A percentile compares a stretch with the other conserved stretches of the same genome.
Conservation (phyloP, 2,113 vertebrate species). For the Sorex araneus region DNA sequence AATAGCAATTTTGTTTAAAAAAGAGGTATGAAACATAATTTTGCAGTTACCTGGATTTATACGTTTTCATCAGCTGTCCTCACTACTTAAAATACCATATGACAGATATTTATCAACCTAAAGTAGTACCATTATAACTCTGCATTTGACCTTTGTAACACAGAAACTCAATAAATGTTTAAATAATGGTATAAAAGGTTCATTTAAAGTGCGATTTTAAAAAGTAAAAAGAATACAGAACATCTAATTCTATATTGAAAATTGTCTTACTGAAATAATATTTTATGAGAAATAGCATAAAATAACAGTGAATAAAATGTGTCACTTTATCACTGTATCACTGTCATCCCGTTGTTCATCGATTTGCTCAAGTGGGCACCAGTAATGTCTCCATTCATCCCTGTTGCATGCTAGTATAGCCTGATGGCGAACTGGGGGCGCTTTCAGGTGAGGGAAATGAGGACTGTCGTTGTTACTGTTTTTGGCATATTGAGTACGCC, state of each 20-base stretch:
- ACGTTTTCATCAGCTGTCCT: not conserved
- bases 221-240: constrained; percentile 14
- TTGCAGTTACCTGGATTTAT: not conserved
- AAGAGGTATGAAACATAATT: not conserved
- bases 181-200: not conserved
- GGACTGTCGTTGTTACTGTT: too few relatives aligned
- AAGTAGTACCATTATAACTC: not conserved
- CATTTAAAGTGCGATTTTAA: not conserved
- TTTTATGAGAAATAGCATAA: not conserved
- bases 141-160: not conserved
- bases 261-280: not conserved
- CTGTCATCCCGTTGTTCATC: too few relatives aligned
- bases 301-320: not conserved
- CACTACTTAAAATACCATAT: not conserved
- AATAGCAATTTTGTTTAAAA: not conserved
- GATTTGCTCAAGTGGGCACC: too few relatives aligned
- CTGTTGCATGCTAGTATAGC: too few relatives aligned
- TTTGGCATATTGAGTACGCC: too few relatives aligned
- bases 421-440: too few relatives aligned
- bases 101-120: not conserved
- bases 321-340: too few relatives aligned
- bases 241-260: not conserved
- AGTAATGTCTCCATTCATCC: too few relatives aligned
- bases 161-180: not conserved
- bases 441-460: too few relatives aligned